Base-by-base conservation (phyloP, 2,797 vertebrate species). In the Tenualosa ilisha region DNA sequence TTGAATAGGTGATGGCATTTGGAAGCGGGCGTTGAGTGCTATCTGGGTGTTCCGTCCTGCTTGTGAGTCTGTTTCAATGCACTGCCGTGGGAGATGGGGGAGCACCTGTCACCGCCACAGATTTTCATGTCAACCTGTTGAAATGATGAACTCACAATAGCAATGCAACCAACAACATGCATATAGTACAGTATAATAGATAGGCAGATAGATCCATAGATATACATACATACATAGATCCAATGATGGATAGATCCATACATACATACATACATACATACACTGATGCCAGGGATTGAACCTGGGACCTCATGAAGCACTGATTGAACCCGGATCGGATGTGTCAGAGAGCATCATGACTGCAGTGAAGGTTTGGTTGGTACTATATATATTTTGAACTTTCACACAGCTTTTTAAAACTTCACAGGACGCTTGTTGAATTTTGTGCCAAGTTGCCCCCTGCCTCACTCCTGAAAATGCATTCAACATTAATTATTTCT, bases 1-100 rank as follows among this genome's bases (percentile, higher is more conserved):
- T 40, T 20, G 72, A 79, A 40, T 79, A 79, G 72, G 72, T 79
- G 72, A 46, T 46, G 40, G 40, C 72, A 79, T 79, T 79, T 79
- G 65, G 72, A 79, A 79, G 72, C 40, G 20, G 72, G 15, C 13
- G 15, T 79, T 22, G 72, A 79, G 72, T 43, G 72, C 72, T 46
- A 46, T 79, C 72, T 46, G 68, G 31, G 17, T 6, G 37, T 79
- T 8, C 40, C 72, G 17, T 79, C 6, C 17, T 46, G 72, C 7
- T 40, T 6, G 7, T 43, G 72, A 79, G 20, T 46, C 72, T 79
- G 72, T 43, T 79, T 79, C 46, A 79, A 79, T 79, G 37, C 72
- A 79, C 72, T 79, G 15, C 72, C 22, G 72, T 46, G 40, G 40
- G 68, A 72, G 37, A 17, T 15, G 15, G 59, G 7, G 0, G 40